Conservation (phyloP, 2,113 vertebrate species). For the Crotalus tigris region DNA sequence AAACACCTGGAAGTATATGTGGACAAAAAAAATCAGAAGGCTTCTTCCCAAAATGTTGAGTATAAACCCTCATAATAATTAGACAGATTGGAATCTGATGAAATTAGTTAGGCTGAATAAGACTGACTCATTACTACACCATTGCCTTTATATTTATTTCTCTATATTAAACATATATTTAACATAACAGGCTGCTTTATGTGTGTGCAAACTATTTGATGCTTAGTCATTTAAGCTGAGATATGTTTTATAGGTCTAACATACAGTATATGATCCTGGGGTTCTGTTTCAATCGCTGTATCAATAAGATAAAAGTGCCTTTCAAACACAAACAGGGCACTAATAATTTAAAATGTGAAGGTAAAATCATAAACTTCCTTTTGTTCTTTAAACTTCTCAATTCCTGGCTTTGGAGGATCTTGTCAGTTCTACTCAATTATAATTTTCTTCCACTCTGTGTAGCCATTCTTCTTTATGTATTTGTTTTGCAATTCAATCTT, state of each 20-base stretch:
- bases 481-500: background rate
- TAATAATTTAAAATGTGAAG: background rate
- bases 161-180: background rate
- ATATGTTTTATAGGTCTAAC: background rate
- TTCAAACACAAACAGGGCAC: background rate
- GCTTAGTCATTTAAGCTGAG: background rate
- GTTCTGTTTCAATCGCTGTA: background rate
- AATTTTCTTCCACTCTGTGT: background rate
- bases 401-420: background rate
- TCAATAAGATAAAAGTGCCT: background rate
- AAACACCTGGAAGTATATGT: slow-evolving; percentile 3
- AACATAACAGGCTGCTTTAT: background rate
- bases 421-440: background rate
- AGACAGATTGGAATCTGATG: background rate
- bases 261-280: background rate
- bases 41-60: background rate
- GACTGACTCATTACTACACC: background rate
- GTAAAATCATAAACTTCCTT: background rate
- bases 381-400: background rate
- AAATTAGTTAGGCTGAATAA: background rate
- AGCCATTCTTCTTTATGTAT: background rate
- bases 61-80: background rate
- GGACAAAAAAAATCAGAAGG: background rate
- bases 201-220: background rate
- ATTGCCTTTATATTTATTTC: background rate